A percentile compares a stretch with the other conserved stretches of the same genome.
Evolutionary conservation across 2,888 invertebrate species (phyloP).

Genomic region (Phyllotreta striolata): DNA sequence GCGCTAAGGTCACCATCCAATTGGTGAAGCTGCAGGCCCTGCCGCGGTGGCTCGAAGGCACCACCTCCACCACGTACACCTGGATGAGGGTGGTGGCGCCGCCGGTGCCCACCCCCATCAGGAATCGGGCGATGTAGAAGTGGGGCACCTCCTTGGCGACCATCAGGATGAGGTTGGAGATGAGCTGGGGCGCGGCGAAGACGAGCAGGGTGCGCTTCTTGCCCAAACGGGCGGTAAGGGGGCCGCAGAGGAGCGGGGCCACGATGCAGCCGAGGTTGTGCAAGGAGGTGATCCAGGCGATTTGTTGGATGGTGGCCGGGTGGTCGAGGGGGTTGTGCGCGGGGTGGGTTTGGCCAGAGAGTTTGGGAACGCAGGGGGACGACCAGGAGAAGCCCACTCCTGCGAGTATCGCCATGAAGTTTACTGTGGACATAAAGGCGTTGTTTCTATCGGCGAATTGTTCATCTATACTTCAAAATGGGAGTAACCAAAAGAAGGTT

Average conservation of each 20-base stretch:
- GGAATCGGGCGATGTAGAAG: conserved; percentile 65
- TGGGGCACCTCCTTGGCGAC: conserved; percentile 40
- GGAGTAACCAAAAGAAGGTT: no score
- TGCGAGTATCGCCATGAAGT: conserved; percentile 44
- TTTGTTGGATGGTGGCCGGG: conserved; percentile 43
- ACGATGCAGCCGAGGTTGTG: conserved; percentile 46
- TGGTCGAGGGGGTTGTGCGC: conserved; percentile 44
- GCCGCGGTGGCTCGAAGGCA: conserved; percentile 80
- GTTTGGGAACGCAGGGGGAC: conserved; percentile 47
- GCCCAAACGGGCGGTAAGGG: conserved; percentile 59
- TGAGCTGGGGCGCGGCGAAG: conserved; percentile 69
- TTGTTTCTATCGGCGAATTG: no score
- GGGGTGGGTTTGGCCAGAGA: conserved; percentile 38
- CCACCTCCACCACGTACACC: conserved; percentile 87
- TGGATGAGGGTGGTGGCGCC: conserved; percentile 77
- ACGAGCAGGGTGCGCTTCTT: conserved; percentile 72
- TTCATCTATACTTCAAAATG: no score
- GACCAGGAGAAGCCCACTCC: conserved; percentile 49
- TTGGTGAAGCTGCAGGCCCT: conserved; percentile 41
- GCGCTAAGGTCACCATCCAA: conserved; percentile 39
- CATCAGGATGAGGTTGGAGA: conserved; percentile 56
- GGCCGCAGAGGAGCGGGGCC: conserved; percentile 47
- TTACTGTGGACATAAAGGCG: no score
- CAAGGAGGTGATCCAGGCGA: conserved; percentile 49
- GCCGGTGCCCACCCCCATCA: conserved; percentile 72